These are phyloP conservation scores for Clanis bilineata DNA, from an alignment of 2,888 invertebrate species.

Conservation along the genomic window DNA sequence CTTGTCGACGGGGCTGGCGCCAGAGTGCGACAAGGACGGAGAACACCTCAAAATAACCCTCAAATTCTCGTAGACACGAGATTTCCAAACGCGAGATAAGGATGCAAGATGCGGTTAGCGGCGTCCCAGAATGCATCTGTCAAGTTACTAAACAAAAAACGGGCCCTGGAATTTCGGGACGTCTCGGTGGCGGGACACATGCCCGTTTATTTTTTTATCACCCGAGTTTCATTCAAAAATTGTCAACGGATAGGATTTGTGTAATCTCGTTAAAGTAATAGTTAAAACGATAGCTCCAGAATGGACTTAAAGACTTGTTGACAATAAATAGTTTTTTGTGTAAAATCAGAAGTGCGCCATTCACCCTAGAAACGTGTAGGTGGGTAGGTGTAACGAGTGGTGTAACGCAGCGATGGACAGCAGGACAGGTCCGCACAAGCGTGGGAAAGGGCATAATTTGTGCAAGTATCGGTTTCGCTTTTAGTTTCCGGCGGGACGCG, in stretches of 20 bases:
- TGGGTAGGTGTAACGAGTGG: too few species aligned
- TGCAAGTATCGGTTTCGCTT: constrained; percentile 59
- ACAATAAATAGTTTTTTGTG: too few species aligned
- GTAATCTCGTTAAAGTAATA: constrained; percentile 78
- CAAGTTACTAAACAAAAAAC: constrained; percentile 74
- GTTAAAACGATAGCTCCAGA: too few species aligned
- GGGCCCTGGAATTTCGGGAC: constrained; percentile 77
- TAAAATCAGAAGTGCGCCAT: too few species aligned
- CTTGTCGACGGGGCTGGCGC: constrained; percentile 64
- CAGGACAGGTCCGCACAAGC: too few species aligned
- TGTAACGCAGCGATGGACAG: neutral
- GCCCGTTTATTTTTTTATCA: constrained; percentile 75
- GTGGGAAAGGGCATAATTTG: constrained; percentile 47
- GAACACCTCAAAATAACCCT: constrained; percentile 75
- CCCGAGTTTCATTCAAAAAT: constrained; percentile 77
- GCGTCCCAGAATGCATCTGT: constrained; percentile 80
- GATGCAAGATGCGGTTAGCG: constrained; percentile 78
- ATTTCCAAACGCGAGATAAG: constrained; percentile 71
- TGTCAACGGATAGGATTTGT: constrained; percentile 77
- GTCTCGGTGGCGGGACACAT: constrained; percentile 70
- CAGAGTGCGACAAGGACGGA: constrained; percentile 72
- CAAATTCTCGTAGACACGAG: constrained; percentile 64
- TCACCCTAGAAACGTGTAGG: too few species aligned
- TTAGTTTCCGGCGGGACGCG: constrained; percentile 64
- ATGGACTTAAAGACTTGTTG: too few species aligned